Conservation (phyloP, 2,888 invertebrate genomes). For the Nineta flava region DNA sequence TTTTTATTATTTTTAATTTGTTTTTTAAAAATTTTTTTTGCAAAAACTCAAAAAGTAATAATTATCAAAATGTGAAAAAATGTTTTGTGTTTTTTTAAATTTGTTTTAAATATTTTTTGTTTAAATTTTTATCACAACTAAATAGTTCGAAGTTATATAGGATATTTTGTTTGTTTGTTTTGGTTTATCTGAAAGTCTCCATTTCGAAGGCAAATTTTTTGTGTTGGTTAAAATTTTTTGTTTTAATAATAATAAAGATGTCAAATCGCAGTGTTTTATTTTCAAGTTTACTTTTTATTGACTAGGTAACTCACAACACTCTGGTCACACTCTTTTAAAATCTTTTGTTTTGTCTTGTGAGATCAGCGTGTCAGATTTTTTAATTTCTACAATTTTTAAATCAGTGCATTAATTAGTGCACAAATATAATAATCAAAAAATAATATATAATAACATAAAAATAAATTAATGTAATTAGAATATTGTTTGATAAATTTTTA, state of each 20-base stretch:
- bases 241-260: conserved; percentile 1
- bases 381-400: conserved; percentile 10
- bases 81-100: background rate
- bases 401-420: background rate
- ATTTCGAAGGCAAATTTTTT: conserved; percentile 5
- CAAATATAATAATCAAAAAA: conserved; percentile 1
- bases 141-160: conserved; percentile 4
- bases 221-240: background rate
- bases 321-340: conserved; percentile 12
- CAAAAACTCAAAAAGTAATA: background rate
- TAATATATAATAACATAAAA: conserved; percentile 1
- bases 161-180: background rate
- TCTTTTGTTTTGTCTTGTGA: conserved; percentile 11
- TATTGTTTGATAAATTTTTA: no score
- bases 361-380: conserved; percentile 12
- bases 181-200: background rate
- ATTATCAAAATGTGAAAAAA: conserved; percentile 2
- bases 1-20: background rate
- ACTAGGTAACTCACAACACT: conserved; percentile 32
- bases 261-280: conserved; percentile 4
- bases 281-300: conserved; percentile 18
- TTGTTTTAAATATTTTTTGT: conserved; percentile 1
- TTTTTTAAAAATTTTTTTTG: background rate
- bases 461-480: background rate
- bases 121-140: conserved; percentile 5